A percentile compares a stretch with the other conserved stretches of the same genome.
These are phyloP conservation scores for Caenorhabditis tropicalis DNA, from an alignment of 1,140 invertebrate genomes.

Conservation along the genomic window DNA sequence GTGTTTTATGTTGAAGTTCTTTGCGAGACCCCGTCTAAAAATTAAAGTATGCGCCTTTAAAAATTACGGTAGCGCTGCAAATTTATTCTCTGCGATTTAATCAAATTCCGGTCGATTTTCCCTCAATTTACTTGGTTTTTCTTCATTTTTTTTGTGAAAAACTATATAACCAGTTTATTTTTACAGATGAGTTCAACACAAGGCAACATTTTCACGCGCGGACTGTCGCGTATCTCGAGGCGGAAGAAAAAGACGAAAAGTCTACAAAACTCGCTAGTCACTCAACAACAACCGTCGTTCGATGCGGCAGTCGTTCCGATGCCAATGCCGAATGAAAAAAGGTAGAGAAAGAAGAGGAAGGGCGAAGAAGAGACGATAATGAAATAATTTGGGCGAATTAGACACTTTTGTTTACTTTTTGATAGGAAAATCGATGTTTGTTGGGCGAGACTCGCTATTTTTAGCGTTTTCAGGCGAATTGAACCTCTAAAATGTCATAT, in stretches of 20 bases:
- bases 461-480: no score
- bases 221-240: not conserved
- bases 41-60: not conserved
- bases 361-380: not conserved
- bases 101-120: not conserved
- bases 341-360: no score
- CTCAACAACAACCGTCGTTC: not conserved
- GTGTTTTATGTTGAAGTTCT: not conserved
- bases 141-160: not conserved
- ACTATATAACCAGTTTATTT: no score
- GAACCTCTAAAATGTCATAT: no score
- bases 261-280: not conserved
- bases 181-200: constrained; percentile 8
- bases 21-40: no score
- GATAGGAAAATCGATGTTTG: no score
- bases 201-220: not conserved
- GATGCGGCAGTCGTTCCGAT: constrained; percentile 20
- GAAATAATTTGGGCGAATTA: not conserved
- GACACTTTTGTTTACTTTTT: no score
- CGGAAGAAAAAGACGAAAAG: constrained; percentile 17
- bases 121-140: not conserved
- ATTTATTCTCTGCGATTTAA: not conserved
- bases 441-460: no score
- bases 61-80: not conserved
- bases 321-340: not conserved